Evolutionary conservation across 2,113 vertebrate species (phyloP), one percentile per base, ranked within the genome.

Genomic region (Merops nubicus): DNA sequence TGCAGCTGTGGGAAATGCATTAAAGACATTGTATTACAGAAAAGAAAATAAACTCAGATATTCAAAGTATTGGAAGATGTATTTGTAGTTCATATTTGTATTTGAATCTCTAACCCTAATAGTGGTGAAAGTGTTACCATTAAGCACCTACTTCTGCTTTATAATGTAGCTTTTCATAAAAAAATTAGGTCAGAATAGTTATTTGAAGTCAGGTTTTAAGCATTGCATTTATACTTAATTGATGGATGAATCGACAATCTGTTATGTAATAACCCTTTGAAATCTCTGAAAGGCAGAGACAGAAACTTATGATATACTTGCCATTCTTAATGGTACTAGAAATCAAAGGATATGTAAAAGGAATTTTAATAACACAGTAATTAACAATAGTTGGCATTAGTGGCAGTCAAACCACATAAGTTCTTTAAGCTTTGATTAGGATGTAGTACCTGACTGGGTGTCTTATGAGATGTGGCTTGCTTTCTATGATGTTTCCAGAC

Each of bases 301-400:
- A 8, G 33, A 73, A 76, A 74, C 50, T 92, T 96, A 48, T 72
- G 68, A 91, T 62, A 78, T 53, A 42, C 28, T 89, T 88, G 65
- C 62, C 63, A n/a, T 84, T 81, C 68, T 56, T 86, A 77, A 64
- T 69, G 23, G 64, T 36, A 26, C 53, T 75, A 80, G 28, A 93
- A 94, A 92, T 96, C 89, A 95, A 96, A 96, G 84, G 65, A 79
- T 69, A 77, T n/a, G 89, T 95, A 82, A 89, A 96, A 94, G 68
- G 93, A 68, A 57, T 76, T 80, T 83, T 82, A 67, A 40, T 91
- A 79, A 38, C 15, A 53, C 3, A 29, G 38, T 85, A 62, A 85
- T 89, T 84, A 91, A 85, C 69, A 67, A 69, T 53, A 88, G 40
- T 82, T 95, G 88, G 29, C 50, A 62, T 82, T 87, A 89, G 53